These are phyloP conservation scores for Strigamia crassipes DNA, from an alignment of 2,888 invertebrate species.

Conservation along the genomic window DNA sequence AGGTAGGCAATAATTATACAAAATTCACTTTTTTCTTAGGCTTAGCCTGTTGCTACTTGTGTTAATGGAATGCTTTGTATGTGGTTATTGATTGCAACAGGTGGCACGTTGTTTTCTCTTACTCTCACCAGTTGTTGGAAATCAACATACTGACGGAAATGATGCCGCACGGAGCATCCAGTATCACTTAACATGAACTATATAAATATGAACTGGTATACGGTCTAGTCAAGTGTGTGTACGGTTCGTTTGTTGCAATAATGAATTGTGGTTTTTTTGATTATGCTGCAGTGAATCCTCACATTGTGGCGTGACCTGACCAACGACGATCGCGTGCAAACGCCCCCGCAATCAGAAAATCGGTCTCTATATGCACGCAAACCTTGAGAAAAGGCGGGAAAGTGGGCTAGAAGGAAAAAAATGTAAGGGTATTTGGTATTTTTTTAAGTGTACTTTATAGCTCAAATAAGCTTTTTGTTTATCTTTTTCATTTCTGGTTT, in stretches of 20 bases:
- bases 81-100: conserved; percentile 30
- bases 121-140: background rate
- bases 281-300: conserved; percentile 30
- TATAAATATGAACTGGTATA: background rate
- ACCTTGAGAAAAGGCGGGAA: conserved; percentile 37
- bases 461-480: conserved; percentile 27
- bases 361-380: conserved; percentile 6
- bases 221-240: background rate
- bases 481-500: conserved; percentile 16
- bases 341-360: conserved; percentile 32
- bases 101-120: background rate
- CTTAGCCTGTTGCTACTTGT: conserved; percentile 18
- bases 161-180: background rate
- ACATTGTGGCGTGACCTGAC: conserved; percentile 28
- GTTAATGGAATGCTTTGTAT: conserved; percentile 30
- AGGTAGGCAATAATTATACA: background rate
- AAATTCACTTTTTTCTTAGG: background rate
- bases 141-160: background rate
- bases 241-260: background rate
- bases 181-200: background rate
- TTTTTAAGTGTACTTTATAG: conserved; percentile 18
- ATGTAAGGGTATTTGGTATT: conserved; percentile 18
- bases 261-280: conserved; percentile 24
- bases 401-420: conserved; percentile 14
- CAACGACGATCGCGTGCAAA: conserved; percentile 32